phyloP scores from a whole-genome alignment of 2,888 invertebrate genomes.

The Pasiphila rectangulata region DNA sequence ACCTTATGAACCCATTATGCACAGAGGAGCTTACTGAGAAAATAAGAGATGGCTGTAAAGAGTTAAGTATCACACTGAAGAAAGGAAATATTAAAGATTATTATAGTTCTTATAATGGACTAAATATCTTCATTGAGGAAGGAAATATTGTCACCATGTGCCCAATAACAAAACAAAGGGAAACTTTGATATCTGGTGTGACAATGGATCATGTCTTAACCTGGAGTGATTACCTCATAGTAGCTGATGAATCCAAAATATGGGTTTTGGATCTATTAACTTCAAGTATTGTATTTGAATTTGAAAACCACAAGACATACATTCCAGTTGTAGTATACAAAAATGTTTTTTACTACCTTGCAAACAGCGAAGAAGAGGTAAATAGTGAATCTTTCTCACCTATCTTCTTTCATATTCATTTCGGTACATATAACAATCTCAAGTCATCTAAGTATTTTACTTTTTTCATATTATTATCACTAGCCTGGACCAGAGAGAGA shows the following conservation, averaged over 20 bases:
- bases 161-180: constrained; percentile 51
- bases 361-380: constrained; percentile 55
- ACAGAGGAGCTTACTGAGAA: constrained; percentile 43
- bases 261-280: constrained; percentile 54
- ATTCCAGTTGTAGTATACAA: constrained; percentile 51
- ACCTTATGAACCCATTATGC: constrained; percentile 41
- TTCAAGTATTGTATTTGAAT: constrained; percentile 46
- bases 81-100: constrained; percentile 37
- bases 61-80: constrained; percentile 44
- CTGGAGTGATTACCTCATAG: constrained; percentile 54
- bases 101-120: constrained; percentile 37
- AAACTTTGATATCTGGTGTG: constrained; percentile 38
- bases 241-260: constrained; percentile 51
- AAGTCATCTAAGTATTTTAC: no score
- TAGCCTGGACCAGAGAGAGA: no score
- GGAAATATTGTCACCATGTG: constrained; percentile 48
- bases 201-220: constrained; percentile 41
- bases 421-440: not conserved
- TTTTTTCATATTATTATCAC: no score
- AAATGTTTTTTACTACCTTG: constrained; percentile 57
- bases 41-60: constrained; percentile 39
- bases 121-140: constrained; percentile 43
- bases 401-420: not conserved
- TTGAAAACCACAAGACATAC: constrained; percentile 43
- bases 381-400: constrained; percentile 6